These are phyloP conservation scores for Platycheirus rosarum DNA, from an alignment of 2,888 invertebrate genomes.

Conservation along the genomic window DNA sequence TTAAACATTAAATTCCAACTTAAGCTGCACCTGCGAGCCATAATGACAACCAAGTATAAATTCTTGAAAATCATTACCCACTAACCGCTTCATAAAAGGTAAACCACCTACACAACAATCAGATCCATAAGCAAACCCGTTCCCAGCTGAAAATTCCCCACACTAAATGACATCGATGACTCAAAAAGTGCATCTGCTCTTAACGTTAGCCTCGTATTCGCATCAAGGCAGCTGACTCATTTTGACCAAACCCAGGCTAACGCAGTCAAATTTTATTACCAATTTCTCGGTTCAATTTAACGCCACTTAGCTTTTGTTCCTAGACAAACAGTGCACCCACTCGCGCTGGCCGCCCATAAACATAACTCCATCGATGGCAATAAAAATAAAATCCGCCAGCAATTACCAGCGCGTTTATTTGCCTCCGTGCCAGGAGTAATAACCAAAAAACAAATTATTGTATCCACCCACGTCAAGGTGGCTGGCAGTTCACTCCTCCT, in stretches of 20 bases:
- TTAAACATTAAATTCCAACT: conserved; percentile 22
- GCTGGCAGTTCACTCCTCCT: conserved; percentile 58
- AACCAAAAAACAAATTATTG: conserved; percentile 73
- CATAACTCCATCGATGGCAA: conserved; percentile 67
- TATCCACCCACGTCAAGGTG: conserved; percentile 66
- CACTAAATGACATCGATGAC: conserved; percentile 4
- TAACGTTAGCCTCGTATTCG: neutral
- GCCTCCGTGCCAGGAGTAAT: conserved; percentile 69
- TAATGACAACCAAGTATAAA: conserved; percentile 30
- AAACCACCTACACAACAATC: conserved; percentile 31
- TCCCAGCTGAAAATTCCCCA: neutral
- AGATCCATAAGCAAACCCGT: neutral
- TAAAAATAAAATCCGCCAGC: conserved; percentile 67
- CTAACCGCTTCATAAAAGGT: conserved; percentile 33
- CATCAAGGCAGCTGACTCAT: conserved; percentile 39
- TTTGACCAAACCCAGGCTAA: conserved; percentile 35
- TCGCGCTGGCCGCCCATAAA: conserved; percentile 49
- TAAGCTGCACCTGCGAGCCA: conserved; percentile 46
- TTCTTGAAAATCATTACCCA: conserved; percentile 39
- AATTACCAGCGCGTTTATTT: conserved; percentile 73
- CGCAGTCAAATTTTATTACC: conserved; percentile 52
- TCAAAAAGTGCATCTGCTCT: conserved; percentile 20
- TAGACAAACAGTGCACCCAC: conserved; percentile 52
- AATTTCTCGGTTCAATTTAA: conserved; percentile 63
- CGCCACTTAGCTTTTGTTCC: conserved; percentile 59